Base-by-base conservation (phyloP, 2,113 vertebrate species). In the Prolemur simus region DNA sequence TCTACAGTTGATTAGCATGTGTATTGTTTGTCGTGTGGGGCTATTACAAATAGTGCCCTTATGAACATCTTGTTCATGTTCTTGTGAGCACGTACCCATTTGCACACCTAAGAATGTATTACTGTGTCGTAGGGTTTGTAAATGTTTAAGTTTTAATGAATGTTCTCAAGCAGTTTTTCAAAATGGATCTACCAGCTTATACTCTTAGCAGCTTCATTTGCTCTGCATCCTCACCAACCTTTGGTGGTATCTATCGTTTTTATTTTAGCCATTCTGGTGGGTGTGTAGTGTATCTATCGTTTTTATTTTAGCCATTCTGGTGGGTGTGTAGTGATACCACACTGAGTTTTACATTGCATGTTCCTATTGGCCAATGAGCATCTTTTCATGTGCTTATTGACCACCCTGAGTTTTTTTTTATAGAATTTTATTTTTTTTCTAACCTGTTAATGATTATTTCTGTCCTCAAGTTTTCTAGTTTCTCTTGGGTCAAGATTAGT, bases 381-480 rank as follows among this genome's bases (percentile, higher is more conserved):
- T 47, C 13, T 73, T 73, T 91, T 64, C 82, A 63, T 56, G 32
- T 63, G 60, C 58, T 52, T 42, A 25, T 81, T 81, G 37, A 45
- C 34, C 47, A 83, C 49, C 42, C 3, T 34, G 60, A 56, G 54
- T 54, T 63, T 45, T n/a, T n/a, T 56, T 42, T 58, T 90, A 78
- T 63, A 58, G n/a, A 80, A 47, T 21, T 85, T 81, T 39, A 39
- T 85, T 94, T 87, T 86, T 42, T 80, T 84, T 89, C 29, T 91
- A 80, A 85, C 78, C 37, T 91, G 58, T 73, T 78, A 21, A 49
- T 42, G 80, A 66, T 76, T 74, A 74, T 85, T 66, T 82, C 42
- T 83, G 29, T 95, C n/a, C 15, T 88, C 77, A 94, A 91, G 42
- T 39, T 91, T 91, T 84, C 64, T 91, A 23, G 32, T 56, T 60